phyloP scores from a whole-genome alignment of 1,140 invertebrate genomes.

The Drosophila tristis region DNA sequence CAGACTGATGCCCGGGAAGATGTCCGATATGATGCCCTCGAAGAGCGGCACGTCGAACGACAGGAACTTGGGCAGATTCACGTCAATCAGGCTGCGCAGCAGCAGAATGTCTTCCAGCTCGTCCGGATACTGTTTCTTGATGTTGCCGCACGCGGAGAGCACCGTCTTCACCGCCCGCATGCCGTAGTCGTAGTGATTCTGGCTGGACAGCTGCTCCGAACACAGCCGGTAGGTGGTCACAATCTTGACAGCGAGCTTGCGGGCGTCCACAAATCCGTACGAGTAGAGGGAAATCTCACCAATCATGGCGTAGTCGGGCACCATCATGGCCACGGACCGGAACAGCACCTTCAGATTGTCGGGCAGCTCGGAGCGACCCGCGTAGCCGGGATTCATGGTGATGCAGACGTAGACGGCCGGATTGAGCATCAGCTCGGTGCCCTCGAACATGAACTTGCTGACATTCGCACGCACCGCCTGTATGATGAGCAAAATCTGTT shows the following conservation, averaged over 20 bases:
- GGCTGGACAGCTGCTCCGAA: constrained; percentile 94
- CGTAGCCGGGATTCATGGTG: constrained; percentile 97
- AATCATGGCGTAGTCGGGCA: constrained; percentile 96
- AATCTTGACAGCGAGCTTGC: constrained; percentile 93
- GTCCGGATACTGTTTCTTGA: constrained; percentile 92
- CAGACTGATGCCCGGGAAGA: constrained; percentile 92
- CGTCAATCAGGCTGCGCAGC: constrained; percentile 94
- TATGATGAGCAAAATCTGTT: constrained; percentile 93
- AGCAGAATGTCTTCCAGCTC: constrained; percentile 92
- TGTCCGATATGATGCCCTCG: constrained; percentile 95
- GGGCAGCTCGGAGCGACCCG: constrained; percentile 88
- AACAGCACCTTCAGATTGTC: constrained; percentile 96
- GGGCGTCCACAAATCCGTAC: constrained; percentile 93
- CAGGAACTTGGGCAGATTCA: constrained; percentile 97
- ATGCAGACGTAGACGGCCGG: constrained; percentile 94
- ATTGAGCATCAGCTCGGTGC: constrained; percentile 92
- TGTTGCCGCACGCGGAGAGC: constrained; percentile 92
- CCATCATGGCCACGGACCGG: constrained; percentile 97
- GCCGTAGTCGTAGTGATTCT: constrained; percentile 96
- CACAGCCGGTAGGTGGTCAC: constrained; percentile 95
- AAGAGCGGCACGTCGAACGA: constrained; percentile 95
- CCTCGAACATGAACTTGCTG: constrained; percentile 93
- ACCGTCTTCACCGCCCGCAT: constrained; percentile 94
- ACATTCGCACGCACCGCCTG: constrained; percentile 90
- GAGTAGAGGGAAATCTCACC: constrained; percentile 96